These are phyloP conservation scores for Crambe crambe DNA, from an alignment of 37 sponge, comb jelly and placozoan genomes.

Conservation along the genomic window DNA sequence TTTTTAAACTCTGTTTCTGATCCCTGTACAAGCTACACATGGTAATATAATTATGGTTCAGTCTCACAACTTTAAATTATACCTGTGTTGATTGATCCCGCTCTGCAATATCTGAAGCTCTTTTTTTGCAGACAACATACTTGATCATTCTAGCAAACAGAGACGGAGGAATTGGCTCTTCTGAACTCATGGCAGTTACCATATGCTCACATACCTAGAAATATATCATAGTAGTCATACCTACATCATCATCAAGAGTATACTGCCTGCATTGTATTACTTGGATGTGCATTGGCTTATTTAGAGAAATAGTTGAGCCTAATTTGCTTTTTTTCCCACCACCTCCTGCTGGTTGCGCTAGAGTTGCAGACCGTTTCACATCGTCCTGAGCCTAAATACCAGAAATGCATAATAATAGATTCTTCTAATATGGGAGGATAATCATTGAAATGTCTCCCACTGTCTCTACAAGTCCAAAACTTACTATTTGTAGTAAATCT, in stretches of 20 bases:
- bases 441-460: too few species aligned
- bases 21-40: neutral
- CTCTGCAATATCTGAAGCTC: neutral
- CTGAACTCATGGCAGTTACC: slow-evolving; percentile 12
- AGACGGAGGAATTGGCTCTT: slow-evolving; percentile 41
- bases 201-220: slow-evolving; percentile 72
- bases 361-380: slow-evolving; percentile 36
- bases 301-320: neutral
- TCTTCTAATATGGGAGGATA: too few species aligned
- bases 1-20: neutral
- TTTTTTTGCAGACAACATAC: slow-evolving; percentile 51
- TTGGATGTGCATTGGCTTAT: slow-evolving; percentile 24
- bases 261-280: neutral
- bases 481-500: slow-evolving; percentile 32
- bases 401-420: too few species aligned
- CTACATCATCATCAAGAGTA: neutral
- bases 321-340: slow-evolving; percentile 47
- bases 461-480: neutral
- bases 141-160: slow-evolving; percentile 63
- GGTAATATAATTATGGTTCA: neutral
- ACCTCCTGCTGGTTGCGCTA: slow-evolving; percentile 23
- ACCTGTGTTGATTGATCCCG: neutral
- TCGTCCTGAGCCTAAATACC: slow-evolving; percentile 45
- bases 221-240: neutral
- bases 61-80: neutral